Conservation (phyloP, 2,113 vertebrate genomes). For the Aspiorhynchus laticeps region DNA sequence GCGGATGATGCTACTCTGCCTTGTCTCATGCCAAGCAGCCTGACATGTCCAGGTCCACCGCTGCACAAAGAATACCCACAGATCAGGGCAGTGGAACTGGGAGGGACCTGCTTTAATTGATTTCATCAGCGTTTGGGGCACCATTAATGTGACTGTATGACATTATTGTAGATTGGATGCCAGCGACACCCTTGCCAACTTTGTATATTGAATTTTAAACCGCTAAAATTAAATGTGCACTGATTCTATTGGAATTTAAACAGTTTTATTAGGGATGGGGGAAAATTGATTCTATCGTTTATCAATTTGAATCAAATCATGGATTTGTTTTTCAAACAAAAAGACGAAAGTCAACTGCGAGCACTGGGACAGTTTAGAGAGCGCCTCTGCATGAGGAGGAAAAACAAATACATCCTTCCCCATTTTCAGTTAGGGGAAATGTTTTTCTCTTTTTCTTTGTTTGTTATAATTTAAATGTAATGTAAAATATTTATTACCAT, state of each 20-base stretch:
- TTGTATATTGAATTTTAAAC: neutral
- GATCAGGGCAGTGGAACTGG: conserved; percentile 13
- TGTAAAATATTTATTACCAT: neutral
- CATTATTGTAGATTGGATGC: conserved; percentile 1
- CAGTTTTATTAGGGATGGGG: neutral
- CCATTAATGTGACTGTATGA: conserved; percentile 7
- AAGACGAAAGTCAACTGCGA: neutral
- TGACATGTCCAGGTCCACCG: conserved; percentile 31
- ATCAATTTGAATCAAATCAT: neutral
- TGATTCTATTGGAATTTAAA: conserved; percentile 15
- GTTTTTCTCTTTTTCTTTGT: too few species aligned
- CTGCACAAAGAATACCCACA: conserved; percentile 37
- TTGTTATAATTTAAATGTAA: too few species aligned
- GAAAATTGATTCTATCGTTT: neutral
- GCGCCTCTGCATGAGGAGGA: neutral
- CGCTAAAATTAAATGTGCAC: neutral
- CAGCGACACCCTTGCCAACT: neutral
- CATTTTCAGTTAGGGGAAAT: neutral
- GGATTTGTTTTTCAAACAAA: too few species aligned
- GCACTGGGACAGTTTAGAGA: neutral
- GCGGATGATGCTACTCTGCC: conserved; percentile 23
- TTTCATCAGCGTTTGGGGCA: conserved; percentile 22
- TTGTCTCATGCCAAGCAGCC: conserved; percentile 47
- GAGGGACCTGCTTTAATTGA: conserved; percentile 18
- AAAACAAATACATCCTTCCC: neutral